Evolutionary conservation across 2,888 invertebrate genomes (phyloP).

Genomic region (Spodoptera exigua): DNA sequence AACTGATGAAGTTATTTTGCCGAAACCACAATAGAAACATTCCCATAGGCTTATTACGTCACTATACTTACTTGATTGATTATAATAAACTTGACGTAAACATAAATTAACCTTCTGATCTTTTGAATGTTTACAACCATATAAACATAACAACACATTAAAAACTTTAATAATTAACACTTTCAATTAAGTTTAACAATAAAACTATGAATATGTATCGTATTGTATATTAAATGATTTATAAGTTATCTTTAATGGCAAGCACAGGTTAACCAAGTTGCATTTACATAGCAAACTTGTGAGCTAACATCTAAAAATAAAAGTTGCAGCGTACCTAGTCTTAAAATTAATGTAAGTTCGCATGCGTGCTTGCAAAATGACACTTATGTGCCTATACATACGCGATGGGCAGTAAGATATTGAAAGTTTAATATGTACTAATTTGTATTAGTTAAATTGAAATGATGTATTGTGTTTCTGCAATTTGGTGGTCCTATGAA

Average conservation of each 20-base stretch:
- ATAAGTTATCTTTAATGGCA: constrained; percentile 55
- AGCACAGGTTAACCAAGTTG: constrained; percentile 73
- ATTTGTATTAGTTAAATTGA: neutral
- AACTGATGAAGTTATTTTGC: too few species aligned
- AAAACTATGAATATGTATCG: too few species aligned
- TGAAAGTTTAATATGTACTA: constrained; percentile 12
- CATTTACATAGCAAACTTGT: constrained; percentile 80
- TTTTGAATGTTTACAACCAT: too few species aligned
- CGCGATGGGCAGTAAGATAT: constrained; percentile 16
- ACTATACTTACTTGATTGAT: too few species aligned
- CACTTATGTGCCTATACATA: constrained; percentile 53
- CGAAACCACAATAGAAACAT: too few species aligned
- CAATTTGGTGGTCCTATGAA: too few species aligned
- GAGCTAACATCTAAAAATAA: constrained; percentile 81
- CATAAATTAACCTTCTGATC: too few species aligned
- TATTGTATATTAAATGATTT: constrained; percentile 52
- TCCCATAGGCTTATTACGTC: too few species aligned
- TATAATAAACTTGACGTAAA: too few species aligned
- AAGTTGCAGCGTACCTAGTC: constrained; percentile 71
- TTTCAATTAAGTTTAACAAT: too few species aligned
- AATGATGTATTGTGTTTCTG: neutral
- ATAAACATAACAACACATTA: too few species aligned
- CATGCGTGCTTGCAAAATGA: constrained; percentile 47
- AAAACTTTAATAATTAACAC: too few species aligned
- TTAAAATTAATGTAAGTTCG: constrained; percentile 61